Evolutionary conservation across 2,888 invertebrate species (phyloP), one percentile per base, ranked within the genome.

Genomic region (Eurytoma adleriae): DNA sequence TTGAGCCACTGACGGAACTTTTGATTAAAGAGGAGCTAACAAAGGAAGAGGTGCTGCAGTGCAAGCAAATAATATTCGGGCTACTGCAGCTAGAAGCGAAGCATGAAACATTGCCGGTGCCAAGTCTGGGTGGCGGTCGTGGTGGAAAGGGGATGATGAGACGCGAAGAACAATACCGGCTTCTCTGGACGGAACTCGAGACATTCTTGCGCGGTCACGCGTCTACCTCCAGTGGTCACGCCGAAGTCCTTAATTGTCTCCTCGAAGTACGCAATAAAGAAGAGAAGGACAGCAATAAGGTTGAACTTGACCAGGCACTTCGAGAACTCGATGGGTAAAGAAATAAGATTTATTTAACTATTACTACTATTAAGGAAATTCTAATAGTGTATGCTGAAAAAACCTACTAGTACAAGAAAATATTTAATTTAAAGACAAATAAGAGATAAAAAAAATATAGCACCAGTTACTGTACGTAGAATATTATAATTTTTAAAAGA

Each of bases 181-280:
- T 96, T 48, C 93, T 98, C 89, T 99, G 98, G 96, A 93, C 94
- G 50, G 98, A 99, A 89, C 90, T 98, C 68, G 98, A 98, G 89
- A 94, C 94, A 14, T 92, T 98, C 56, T 91, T 98, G 0, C 94
- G 96, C 75, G 93, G 95, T 40, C 95, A 95, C 73, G 85, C 89
- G 0, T 86, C 83, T 61, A 90, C 86, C 69, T 95, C 97, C 0
- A 92, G 95, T 3, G 94, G 94, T 84, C 98, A 98, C 88, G 93
- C 94, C 81, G 93, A 94, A 79, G 93, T 98, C 20, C 91, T 97
- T 66, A 94, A 95, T 69, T 96, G 96, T 88, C 91, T 98, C 66
- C 92, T 96, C 40, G 98, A 98, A 86, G 93, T 93, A 69, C 90
- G 91, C 87, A 94, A 91, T 86, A 93, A 93, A 52, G 89, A 91